Conservation (phyloP, 1,140 invertebrate genomes). For the Leptoteleia sp. region DNA sequence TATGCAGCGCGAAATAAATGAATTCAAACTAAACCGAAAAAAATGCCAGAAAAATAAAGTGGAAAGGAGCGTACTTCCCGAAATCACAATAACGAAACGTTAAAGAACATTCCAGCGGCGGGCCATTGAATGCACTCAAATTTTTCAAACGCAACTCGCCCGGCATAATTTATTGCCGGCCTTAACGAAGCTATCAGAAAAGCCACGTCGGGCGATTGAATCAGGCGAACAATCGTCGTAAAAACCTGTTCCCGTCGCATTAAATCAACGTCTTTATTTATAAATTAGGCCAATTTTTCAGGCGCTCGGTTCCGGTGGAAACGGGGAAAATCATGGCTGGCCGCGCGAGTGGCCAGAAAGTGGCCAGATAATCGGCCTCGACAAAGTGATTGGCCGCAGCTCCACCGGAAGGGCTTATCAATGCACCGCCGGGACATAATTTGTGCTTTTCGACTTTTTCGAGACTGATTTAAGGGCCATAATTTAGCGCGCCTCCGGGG, state of each 20-base stretch:
- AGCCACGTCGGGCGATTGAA: background rate
- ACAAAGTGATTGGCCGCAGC: conserved; percentile 2
- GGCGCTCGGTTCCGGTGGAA: background rate
- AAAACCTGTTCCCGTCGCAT: conserved; percentile 24
- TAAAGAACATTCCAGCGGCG: background rate
- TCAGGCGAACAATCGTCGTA: conserved; percentile 7
- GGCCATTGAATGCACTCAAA: too few relatives aligned
- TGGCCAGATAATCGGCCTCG: too few relatives aligned
- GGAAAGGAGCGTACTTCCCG: background rate
- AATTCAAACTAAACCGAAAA: too few relatives aligned
- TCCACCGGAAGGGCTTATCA: conserved; percentile 25
- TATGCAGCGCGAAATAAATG: too few relatives aligned
- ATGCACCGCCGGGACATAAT: conserved; percentile 2
- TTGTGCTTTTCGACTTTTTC: conserved; percentile 41
- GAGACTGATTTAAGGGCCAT: conserved; percentile 43
- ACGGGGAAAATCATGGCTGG: background rate
- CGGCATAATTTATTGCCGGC: conserved; percentile 8
- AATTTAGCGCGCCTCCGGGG: conserved; percentile 16
- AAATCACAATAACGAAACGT: background rate
- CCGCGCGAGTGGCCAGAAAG: too few relatives aligned
- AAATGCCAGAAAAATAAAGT: too few relatives aligned
- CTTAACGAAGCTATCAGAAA: conserved; percentile 6
- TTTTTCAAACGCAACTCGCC: too few relatives aligned
- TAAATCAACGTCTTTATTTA: conserved; percentile 46
- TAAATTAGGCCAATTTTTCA: conserved; percentile 38